phyloP scores from a whole-genome alignment of 2,797 vertebrate species.

The Girardinus metallicus region DNA sequence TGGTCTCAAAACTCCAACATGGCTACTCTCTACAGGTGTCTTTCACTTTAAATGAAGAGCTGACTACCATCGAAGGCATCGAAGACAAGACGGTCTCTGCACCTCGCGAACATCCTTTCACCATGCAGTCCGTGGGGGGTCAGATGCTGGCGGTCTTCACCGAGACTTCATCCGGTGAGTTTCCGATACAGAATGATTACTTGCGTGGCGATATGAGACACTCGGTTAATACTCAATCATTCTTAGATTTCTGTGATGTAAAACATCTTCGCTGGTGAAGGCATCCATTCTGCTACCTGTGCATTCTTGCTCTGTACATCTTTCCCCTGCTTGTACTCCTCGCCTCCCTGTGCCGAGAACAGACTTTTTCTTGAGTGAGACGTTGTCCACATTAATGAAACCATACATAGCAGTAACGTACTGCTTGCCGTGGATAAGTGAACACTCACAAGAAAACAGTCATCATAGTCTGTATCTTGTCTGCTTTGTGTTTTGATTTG shows the following conservation, averaged over 20 bases:
- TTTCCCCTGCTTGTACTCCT: conserved; percentile 38
- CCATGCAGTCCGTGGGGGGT: conserved; percentile 95
- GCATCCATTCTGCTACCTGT: conserved; percentile 13
- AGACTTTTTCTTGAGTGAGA: conserved; percentile 43
- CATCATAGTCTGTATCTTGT: conserved; percentile 22
- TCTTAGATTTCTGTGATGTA: background rate
- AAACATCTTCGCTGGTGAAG: conserved; percentile 15
- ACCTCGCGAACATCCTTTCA: conserved; percentile 95
- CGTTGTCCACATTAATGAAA: conserved; percentile 24
- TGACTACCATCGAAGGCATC: conserved; percentile 89
- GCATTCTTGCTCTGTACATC: conserved; percentile 39
- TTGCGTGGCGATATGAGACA: conserved; percentile 2
- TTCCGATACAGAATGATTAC: background rate
- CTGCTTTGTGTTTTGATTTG: conserved; percentile 30
- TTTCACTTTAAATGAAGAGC: conserved; percentile 96
- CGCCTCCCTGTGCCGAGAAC: conserved; percentile 38
- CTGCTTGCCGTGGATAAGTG: conserved; percentile 15
- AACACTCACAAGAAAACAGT: conserved; percentile 36
- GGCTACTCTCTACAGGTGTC: conserved; percentile 85
- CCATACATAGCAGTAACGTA: background rate
- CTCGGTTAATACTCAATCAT: background rate
- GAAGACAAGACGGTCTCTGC: conserved; percentile 90
- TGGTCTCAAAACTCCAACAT: background rate
- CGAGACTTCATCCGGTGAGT: conserved; percentile 83
- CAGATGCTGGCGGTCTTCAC: conserved; percentile 95